Evolutionary conservation across 1,140 invertebrate species (phyloP).

Genomic region (Cyclargus thomasi): DNA sequence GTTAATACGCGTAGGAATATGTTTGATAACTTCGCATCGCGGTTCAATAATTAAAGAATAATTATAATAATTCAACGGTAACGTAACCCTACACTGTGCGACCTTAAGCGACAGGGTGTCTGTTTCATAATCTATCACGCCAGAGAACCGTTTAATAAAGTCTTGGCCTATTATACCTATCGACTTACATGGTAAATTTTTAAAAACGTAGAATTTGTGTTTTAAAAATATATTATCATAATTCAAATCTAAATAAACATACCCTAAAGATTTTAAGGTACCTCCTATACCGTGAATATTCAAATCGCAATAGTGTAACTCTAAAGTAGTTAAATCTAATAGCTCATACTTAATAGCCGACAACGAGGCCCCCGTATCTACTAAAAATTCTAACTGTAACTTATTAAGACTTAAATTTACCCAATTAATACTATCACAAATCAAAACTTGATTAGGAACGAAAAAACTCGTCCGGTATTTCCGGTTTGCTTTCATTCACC

Average conservation of each 20-base stretch:
- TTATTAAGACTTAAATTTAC: no score
- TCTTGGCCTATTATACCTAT: constrained; percentile 25
- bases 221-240: constrained; percentile 10
- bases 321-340: constrained; percentile 9
- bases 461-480: constrained; percentile 13
- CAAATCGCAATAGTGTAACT: constrained; percentile 15
- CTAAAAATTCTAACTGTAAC: constrained; percentile 23
- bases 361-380: constrained; percentile 29
- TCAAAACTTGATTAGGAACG: constrained; percentile 16
- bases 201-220: constrained; percentile 22
- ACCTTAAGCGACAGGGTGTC: constrained; percentile 15
- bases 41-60: constrained; percentile 20
- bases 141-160: constrained; percentile 23
- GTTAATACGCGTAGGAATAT: constrained; percentile 11
- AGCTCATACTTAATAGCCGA: constrained; percentile 21
- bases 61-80: constrained; percentile 17
- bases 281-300: constrained; percentile 28
- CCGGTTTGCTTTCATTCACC: background rate
- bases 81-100: background rate
- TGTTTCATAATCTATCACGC: constrained; percentile 21
- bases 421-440: constrained; percentile 21
- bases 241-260: constrained; percentile 24
- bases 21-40: constrained; percentile 21
- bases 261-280: constrained; percentile 17
- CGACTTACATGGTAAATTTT: constrained; percentile 21